Conservation (phyloP, 2,113 vertebrate genomes). For the Sinocyclocheilus grahami region DNA sequence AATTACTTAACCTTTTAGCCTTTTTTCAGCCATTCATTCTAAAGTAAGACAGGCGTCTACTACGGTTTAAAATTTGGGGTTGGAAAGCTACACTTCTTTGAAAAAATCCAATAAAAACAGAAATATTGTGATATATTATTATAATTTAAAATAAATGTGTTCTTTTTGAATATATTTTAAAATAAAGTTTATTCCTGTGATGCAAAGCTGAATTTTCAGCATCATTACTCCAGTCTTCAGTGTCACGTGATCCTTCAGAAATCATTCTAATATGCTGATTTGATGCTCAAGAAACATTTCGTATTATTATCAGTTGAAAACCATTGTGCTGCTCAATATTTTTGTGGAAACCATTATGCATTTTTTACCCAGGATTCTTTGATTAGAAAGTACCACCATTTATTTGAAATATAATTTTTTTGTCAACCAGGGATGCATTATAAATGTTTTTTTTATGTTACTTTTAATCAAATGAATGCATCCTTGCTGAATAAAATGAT, state of each 20-base stretch:
- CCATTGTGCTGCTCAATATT: not conserved
- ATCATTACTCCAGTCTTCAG: not conserved
- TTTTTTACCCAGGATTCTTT: not conserved
- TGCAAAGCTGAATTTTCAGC: not conserved
- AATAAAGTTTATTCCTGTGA: too few relatives aligned
- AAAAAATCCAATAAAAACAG: too few relatives aligned
- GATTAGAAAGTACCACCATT: not conserved
- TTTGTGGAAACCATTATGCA: not conserved
- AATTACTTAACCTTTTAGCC: not conserved
- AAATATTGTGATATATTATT: too few relatives aligned
- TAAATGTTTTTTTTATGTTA: not conserved
- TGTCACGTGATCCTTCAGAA: not conserved
- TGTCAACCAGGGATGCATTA: not conserved
- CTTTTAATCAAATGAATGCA: too few relatives aligned
- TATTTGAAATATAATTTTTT: too few relatives aligned
- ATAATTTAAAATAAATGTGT: too few relatives aligned
- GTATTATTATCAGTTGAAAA: not conserved
- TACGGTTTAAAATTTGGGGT: too few relatives aligned
- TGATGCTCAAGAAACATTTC: not conserved
- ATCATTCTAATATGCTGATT: not conserved
- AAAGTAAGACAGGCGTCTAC: not conserved
- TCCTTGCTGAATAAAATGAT: too few relatives aligned
- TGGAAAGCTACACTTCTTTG: too few relatives aligned
- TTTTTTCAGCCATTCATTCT: not conserved
- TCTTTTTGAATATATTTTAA: too few relatives aligned